Conservation (phyloP, 1,140 invertebrate genomes). For the Telenomus remus region DNA sequence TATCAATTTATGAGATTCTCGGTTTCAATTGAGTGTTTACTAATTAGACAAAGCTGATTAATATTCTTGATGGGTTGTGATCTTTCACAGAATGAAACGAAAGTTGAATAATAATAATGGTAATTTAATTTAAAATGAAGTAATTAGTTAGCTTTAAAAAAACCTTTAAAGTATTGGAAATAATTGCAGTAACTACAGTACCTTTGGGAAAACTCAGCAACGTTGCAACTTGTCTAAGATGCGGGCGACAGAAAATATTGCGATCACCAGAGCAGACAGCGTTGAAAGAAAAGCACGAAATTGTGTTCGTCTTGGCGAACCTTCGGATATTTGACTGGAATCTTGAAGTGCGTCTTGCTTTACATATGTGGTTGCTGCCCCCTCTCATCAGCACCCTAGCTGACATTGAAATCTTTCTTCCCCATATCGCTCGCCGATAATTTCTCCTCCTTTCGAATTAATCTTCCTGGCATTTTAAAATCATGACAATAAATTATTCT, state of each 20-base stretch:
- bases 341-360: slow-evolving; percentile 17
- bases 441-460: slow-evolving; percentile 31
- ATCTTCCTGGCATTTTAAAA: slow-evolving; percentile 16
- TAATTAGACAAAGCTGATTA: no score
- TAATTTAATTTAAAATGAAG: no score
- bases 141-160: no score
- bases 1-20: no score
- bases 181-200: no score
- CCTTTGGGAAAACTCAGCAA: no score
- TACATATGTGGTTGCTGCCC: slow-evolving; percentile 44
- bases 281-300: background rate
- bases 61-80: no score
- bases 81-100: no score
- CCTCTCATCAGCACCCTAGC: slow-evolving; percentile 35
- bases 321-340: slow-evolving; percentile 32
- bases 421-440: slow-evolving; percentile 41
- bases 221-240: no score
- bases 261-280: background rate
- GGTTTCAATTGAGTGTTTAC: no score
- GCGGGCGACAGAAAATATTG: background rate
- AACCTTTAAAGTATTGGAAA: no score
- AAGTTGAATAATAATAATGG: no score
- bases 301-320: slow-evolving; percentile 5
- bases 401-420: slow-evolving; percentile 52
- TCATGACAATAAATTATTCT: slow-evolving; percentile 16